Evolutionary conservation across 2,797 vertebrate species (phyloP), one percentile per base, ranked within the genome.

Genomic region (Pseudopleuronectes americanus): DNA sequence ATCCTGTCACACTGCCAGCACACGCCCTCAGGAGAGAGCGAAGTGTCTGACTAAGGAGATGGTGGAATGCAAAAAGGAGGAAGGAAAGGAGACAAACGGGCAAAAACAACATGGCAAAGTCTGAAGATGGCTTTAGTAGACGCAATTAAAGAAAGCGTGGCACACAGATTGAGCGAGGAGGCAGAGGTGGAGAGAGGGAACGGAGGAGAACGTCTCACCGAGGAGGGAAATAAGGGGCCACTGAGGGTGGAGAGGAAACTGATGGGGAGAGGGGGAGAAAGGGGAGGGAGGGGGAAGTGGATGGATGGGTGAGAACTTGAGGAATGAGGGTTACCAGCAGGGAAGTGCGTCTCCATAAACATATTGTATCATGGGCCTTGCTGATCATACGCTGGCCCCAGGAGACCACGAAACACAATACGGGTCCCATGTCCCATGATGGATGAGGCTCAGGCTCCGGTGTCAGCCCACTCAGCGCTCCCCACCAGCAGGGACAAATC

Each of bases 381-480:
- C 86, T 89, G 87, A 91, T 87, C 90, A 84, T 67, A 90, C 85
- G 61, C 33, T 82, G 6, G 81, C 86, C 82, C 59, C 23, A 64
- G 85, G 85, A 87, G 81, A 87, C 70, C 62, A 71, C 28, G 38
- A 76, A 91, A 84, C 77, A 85, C 88, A 90, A 88, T 88, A 81
- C 81, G 71, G 83, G 79, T 81, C 65, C 66, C 74, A 55, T 47
- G 70, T 76, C 64, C 70, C 8, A 55, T 93, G 92, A 93, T 93
- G 90, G 90, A 94, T 91, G 91, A 88, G 79, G 56, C 64, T 59
- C 21, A 45, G 74, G 68, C 70, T 72, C 38, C 57, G 10, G 31
- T 87, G 86, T 89, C 88, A 87, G 86, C 84, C 78, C 80, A 87
- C 80, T 90, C 85, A 87, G 88, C 71, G 64, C 75, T 86, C 80